Evolutionary conservation across 2,113 vertebrate genomes (phyloP).

Genomic region (Chloropsis hardwickii): DNA sequence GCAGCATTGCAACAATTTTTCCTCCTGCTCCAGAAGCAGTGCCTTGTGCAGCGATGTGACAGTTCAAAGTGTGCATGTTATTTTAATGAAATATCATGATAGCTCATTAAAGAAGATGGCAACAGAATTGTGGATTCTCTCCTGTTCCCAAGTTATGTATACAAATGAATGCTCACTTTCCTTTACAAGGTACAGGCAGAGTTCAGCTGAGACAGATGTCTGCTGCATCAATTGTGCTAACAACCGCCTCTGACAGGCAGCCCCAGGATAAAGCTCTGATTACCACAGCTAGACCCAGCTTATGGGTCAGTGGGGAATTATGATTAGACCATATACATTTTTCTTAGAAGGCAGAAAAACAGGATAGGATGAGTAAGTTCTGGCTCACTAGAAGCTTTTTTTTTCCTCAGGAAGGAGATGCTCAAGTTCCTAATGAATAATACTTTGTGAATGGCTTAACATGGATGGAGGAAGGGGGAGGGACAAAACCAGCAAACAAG

Average conservation of each 20-base stretch:
- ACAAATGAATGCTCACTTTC: slow-evolving; percentile 8
- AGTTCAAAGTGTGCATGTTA: neutral
- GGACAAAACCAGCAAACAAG: neutral
- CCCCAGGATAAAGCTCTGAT: neutral
- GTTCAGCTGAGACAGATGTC: slow-evolving; percentile 45
- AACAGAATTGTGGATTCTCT: neutral
- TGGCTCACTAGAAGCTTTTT: neutral
- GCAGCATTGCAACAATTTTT: neutral
- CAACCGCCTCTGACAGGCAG: slow-evolving; percentile 29
- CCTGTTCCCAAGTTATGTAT: neutral
- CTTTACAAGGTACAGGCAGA: slow-evolving; percentile 12
- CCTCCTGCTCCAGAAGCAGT: neutral
- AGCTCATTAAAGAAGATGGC: neutral
- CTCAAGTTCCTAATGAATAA: slow-evolving; percentile 18
- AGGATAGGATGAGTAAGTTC: slow-evolving; percentile 18
- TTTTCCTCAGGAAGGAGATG: neutral
- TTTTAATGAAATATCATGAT: neutral
- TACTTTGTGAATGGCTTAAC: neutral
- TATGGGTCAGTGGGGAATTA: slow-evolving; percentile 12
- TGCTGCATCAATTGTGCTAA: slow-evolving; percentile 42
- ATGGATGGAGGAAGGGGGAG: neutral
- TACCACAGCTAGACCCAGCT: slow-evolving; percentile 14
- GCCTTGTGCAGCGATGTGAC: neutral
- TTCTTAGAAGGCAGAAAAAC: slow-evolving; percentile 43
- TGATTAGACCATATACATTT: slow-evolving; percentile 15